Conservation (phyloP, 2,888 invertebrate genomes). For the Eristalis intricaria region DNA sequence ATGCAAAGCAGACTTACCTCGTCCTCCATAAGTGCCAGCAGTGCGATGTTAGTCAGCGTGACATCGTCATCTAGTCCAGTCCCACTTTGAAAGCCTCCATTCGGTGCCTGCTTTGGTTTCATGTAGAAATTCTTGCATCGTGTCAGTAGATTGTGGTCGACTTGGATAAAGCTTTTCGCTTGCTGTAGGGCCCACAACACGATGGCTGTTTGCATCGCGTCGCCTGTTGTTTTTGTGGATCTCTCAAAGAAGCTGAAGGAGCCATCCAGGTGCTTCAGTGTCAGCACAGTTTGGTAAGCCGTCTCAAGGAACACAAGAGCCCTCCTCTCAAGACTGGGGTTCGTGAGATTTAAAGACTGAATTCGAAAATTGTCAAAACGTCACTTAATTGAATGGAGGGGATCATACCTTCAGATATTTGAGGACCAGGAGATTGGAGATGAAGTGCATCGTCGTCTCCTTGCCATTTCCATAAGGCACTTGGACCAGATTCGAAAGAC, state of each 20-base stretch:
- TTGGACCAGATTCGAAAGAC: constrained; percentile 83
- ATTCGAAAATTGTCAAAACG: neutral
- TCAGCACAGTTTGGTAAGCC: constrained; percentile 95
- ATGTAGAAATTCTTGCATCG: constrained; percentile 87
- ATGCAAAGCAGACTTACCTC: constrained; percentile 1
- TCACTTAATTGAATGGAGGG: neutral
- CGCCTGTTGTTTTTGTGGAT: constrained; percentile 83
- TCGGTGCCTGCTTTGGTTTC: constrained; percentile 85
- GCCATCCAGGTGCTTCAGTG: constrained; percentile 91
- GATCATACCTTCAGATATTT: constrained; percentile 83
- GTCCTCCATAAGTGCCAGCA: constrained; percentile 88
- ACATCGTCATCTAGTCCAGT: constrained; percentile 87
- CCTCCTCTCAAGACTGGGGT: constrained; percentile 85
- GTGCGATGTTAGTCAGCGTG: constrained; percentile 89
- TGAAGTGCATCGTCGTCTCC: constrained; percentile 86
- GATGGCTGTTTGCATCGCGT: constrained; percentile 93
- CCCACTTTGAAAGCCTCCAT: constrained; percentile 90
- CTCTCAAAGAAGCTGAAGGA: constrained; percentile 91
- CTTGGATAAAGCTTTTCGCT: constrained; percentile 85
- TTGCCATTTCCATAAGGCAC: constrained; percentile 87
- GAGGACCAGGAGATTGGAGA: constrained; percentile 85
- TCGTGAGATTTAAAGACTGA: constrained; percentile 84
- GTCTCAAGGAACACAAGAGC: constrained; percentile 85
- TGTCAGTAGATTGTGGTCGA: constrained; percentile 86
- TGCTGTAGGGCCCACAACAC: constrained; percentile 88